Evolutionary conservation across 1,140 invertebrate species (phyloP).

Genomic region (Aphis gossypii): DNA sequence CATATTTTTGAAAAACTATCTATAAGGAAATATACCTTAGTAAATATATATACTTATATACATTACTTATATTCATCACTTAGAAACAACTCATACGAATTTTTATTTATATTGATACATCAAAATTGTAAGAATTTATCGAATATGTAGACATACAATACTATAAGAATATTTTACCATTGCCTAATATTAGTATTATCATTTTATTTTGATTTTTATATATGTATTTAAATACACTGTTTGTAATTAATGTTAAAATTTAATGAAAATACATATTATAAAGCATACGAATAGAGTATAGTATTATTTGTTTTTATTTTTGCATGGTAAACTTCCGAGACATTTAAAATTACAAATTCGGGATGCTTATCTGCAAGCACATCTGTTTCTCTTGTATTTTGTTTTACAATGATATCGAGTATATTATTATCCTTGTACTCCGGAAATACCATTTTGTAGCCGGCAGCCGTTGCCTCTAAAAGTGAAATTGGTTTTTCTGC

Average conservation of each 20-base stretch:
- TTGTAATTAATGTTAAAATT: background rate
- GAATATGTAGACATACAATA: background rate
- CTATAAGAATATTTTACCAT: background rate
- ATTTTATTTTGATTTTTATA: background rate
- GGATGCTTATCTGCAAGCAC: background rate
- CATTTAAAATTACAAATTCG: background rate
- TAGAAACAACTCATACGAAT: background rate
- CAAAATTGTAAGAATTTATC: background rate
- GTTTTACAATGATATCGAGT: background rate
- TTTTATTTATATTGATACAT: background rate
- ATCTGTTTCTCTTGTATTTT: background rate
- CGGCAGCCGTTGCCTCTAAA: background rate
- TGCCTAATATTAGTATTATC: background rate
- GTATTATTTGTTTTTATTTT: background rate
- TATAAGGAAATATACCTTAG: background rate
- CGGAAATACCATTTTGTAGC: background rate
- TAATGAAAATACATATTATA: background rate
- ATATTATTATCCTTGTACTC: background rate
- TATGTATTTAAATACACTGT: background rate
- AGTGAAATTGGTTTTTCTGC: constrained; percentile 17
- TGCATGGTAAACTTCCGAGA: background rate
- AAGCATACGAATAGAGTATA: background rate
- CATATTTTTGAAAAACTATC: background rate
- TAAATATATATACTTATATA: background rate
- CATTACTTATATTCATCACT: background rate